Conservation (phyloP, 1,140 invertebrate species). For the Drosophila varians region DNA sequence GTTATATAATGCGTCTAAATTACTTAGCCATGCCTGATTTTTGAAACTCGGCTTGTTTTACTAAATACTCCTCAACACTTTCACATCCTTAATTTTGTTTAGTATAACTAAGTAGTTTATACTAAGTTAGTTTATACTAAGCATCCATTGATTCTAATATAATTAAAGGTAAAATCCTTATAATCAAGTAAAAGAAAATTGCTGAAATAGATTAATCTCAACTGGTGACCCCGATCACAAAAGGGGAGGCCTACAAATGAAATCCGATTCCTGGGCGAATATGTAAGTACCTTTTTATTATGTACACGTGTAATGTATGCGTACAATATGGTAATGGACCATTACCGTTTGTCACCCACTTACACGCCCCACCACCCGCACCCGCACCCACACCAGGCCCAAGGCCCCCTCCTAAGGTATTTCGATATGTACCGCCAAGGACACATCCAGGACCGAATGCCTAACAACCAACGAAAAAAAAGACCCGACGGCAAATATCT, state of each 20-base stretch:
- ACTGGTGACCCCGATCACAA: constrained; percentile 41
- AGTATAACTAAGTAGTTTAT: no score
- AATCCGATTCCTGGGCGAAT: constrained; percentile 3
- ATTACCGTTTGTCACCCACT: constrained; percentile 53
- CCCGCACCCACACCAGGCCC: neutral
- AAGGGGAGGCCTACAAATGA: constrained; percentile 20
- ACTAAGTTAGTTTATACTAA: no score
- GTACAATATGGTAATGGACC: constrained; percentile 53
- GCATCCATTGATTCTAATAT: constrained; percentile 5
- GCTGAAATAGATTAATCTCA: constrained; percentile 6
- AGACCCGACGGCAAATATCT: constrained; percentile 55
- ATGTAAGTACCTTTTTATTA: constrained; percentile 45
- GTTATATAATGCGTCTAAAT: constrained; percentile 26
- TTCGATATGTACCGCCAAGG: constrained; percentile 50
- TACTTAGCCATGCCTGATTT: neutral
- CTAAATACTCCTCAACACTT: no score
- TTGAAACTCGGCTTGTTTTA: neutral
- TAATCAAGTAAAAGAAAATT: constrained; percentile 1
- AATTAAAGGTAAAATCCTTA: constrained; percentile 14
- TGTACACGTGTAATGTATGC: constrained; percentile 50
- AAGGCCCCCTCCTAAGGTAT: neutral
- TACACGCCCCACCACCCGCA: constrained; percentile 19
- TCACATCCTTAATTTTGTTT: no score
- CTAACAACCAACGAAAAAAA: constrained; percentile 52
- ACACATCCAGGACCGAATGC: constrained; percentile 18